phyloP scores from a whole-genome alignment of 92 coral and sea anemone species.

The Phenganax marumi region DNA sequence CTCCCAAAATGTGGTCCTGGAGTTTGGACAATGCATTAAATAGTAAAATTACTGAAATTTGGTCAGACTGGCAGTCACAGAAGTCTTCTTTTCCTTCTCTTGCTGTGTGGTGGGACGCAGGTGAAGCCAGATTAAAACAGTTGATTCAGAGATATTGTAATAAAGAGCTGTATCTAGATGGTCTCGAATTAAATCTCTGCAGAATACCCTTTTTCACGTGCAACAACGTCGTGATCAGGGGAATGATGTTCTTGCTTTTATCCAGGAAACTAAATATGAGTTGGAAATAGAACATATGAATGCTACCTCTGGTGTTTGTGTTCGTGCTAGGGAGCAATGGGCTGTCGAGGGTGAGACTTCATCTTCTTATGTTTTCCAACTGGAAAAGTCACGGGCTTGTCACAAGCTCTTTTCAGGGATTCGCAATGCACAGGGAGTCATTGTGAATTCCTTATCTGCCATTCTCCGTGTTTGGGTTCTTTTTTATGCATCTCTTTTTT shows the following conservation, averaged over 20 bases:
- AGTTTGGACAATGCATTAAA: neutral
- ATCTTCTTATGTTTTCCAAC: neutral
- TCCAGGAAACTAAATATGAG: neutral
- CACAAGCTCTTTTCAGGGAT: neutral
- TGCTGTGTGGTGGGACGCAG: slow-evolving; percentile 12
- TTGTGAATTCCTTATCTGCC: neutral
- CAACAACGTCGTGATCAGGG: neutral
- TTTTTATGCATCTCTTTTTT: slow-evolving; percentile 9
- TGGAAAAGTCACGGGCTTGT: neutral
- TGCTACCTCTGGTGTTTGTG: neutral
- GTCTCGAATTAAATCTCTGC: neutral
- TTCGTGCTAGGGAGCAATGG: slow-evolving; percentile 2
- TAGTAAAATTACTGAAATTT: neutral
- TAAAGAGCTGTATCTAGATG: neutral
- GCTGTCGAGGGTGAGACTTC: neutral
- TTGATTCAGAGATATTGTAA: neutral
- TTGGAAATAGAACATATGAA: neutral
- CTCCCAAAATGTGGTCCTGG: neutral
- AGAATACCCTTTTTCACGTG: neutral
- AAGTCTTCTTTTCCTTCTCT: neutral
- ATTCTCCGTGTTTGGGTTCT: slow-evolving; percentile 11
- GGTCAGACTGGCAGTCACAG: neutral
- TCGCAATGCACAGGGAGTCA: neutral
- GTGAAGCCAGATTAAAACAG: neutral
- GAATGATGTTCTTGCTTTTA: neutral